Evolutionary conservation across 2,797 vertebrate genomes (phyloP), one percentile per base, ranked within the genome.

Genomic region (Sebastes flavidus): DNA sequence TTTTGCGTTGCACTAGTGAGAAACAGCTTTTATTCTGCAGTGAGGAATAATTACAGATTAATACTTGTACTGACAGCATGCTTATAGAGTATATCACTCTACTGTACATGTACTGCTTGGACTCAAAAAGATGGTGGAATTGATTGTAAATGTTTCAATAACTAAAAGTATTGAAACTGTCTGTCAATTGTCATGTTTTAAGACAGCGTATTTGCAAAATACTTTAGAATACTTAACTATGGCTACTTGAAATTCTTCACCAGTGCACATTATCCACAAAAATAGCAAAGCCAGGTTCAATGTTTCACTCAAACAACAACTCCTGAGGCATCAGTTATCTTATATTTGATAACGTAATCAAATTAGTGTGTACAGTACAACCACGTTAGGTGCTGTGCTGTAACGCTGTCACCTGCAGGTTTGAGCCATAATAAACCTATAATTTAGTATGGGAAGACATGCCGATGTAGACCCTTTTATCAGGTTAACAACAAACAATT

Each of bases 391-490:
- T 32, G 8, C 12, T 68, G 24, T 76, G 12, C 30, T 55, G 46
- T 62, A 66, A 56, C 66, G 72, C 72, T 62, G 72, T 29, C 56
- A 76, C 66, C 72, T 75, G 27, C 61, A 42, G 25, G 55, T 52
- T 29, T 55, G 54, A 70, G 27, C 14, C 24, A 58, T 29, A 61
- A 46, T 74, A 11, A 66, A 49, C 65, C 22, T 34, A 34, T 65
- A 8, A 58, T 60, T 65, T 38, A 65, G n/a, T 16, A 8, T 61
- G 32, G 16, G 27, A 49, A n/a, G n/a, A 59, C n/a, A 20, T 61
- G 59, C 72, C 6, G 25, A 68, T 54, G 46, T 8, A 49, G 14
- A 68, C 36, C 16, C 6, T 34, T 65, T 73, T 49, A 42, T 63
- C 24, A 34, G 38, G 27, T 36, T 30, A 29, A 71, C 52, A 72